A percentile compares a stretch with the other conserved stretches of the same genome.
Conservation (phyloP, 2,888 invertebrate genomes). For the Ligdia adustata region DNA sequence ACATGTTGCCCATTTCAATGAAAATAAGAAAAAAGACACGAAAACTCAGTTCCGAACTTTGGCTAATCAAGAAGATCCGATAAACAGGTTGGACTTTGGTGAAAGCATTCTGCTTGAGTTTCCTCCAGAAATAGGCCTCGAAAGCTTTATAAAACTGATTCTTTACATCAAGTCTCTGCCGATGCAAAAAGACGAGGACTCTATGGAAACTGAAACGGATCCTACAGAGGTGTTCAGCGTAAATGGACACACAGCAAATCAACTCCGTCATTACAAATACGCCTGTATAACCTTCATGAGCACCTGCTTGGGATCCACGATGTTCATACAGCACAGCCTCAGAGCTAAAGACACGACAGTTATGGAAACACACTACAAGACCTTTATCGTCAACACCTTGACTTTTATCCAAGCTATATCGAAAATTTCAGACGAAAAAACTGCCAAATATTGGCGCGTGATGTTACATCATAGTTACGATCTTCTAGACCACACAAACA, state of each 20-base stretch:
- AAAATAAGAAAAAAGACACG: constrained; percentile 69
- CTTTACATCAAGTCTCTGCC: constrained; percentile 87
- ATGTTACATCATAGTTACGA: constrained; percentile 91
- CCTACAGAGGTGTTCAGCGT: constrained; percentile 85
- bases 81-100: constrained; percentile 87
- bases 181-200: constrained; percentile 82
- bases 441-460: constrained; percentile 92
- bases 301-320: constrained; percentile 86
- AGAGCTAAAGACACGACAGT: constrained; percentile 69
- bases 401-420: constrained; percentile 87
- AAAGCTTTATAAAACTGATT: constrained; percentile 87
- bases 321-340: constrained; percentile 87
- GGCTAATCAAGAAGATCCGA: constrained; percentile 72
- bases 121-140: constrained; percentile 84
- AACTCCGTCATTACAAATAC: constrained; percentile 94
- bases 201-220: constrained; percentile 66
- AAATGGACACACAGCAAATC: constrained; percentile 86
- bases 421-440: constrained; percentile 84
- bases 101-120: constrained; percentile 88
- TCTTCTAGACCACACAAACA: constrained; percentile 91
- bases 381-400: constrained; percentile 87
- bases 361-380: constrained; percentile 87
- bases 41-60: constrained; percentile 54
- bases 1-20: constrained; percentile 85
- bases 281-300: constrained; percentile 89